Evolutionary conservation across 2,888 invertebrate genomes (phyloP).

Genomic region (Drosophila koepferae): DNA sequence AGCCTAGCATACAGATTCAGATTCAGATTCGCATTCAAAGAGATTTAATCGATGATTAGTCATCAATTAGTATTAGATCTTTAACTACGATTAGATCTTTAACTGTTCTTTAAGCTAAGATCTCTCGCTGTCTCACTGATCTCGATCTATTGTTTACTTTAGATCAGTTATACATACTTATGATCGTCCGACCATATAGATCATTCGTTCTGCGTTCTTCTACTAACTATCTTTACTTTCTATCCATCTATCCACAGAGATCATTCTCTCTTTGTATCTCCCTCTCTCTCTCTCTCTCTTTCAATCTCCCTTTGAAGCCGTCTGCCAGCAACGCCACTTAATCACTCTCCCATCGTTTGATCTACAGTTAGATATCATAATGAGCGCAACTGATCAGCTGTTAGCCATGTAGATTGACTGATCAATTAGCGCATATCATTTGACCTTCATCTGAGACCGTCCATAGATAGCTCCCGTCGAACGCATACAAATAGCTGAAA

Average conservation of each 20-base stretch:
- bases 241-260: too few relatives aligned
- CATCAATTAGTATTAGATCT: neutral
- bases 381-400: constrained; percentile 35
- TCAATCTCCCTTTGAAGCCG: too few relatives aligned
- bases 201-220: too few relatives aligned
- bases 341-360: neutral
- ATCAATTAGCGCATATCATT: constrained; percentile 57
- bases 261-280: neutral
- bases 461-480: constrained; percentile 38
- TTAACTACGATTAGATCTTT: too few relatives aligned
- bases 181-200: too few relatives aligned
- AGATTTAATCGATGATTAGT: neutral
- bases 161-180: too few relatives aligned
- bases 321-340: neutral
- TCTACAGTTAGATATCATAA: neutral
- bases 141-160: too few relatives aligned
- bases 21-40: too few relatives aligned
- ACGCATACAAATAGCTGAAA: constrained; percentile 29
- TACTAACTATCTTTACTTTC: too few relatives aligned
- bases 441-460: constrained; percentile 50
- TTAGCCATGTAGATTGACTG: constrained; percentile 42
- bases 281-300: neutral
- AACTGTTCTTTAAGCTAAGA: too few relatives aligned
- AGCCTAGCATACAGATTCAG: neutral
- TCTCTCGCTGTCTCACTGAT: too few relatives aligned